A percentile compares a stretch with the other conserved stretches of the same genome.
Conservation (phyloP, 2,113 vertebrate species). For the Xiphorhynchus elegans region DNA sequence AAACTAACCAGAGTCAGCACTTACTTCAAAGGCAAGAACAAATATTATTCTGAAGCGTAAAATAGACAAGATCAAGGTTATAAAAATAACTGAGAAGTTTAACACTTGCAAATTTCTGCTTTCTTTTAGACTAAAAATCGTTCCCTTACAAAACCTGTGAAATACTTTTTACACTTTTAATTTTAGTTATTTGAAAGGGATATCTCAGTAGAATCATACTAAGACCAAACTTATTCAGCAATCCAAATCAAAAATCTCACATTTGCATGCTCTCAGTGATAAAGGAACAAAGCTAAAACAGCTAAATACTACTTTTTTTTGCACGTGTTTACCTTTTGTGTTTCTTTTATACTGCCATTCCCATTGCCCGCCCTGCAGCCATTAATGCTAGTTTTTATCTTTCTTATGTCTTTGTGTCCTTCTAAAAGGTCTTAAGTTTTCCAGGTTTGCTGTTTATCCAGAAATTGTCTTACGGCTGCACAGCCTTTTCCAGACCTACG, state of each 20-base stretch:
- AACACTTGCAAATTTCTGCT: not conserved
- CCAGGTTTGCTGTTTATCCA: not conserved
- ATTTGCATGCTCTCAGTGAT: not conserved
- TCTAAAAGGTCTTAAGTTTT: not conserved
- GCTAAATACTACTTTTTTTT: not conserved
- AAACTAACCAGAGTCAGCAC: not conserved
- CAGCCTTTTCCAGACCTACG: not conserved
- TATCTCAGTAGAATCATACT: not conserved
- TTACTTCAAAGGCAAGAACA: not conserved
- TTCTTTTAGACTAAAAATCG: not conserved
- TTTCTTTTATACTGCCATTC: not conserved
- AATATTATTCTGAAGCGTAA: not conserved
- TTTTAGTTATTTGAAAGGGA: not conserved
- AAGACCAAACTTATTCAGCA: not conserved
- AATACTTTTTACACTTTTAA: not conserved
- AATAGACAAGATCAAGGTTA: not conserved
- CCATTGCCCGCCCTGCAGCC: not conserved
- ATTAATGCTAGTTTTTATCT: not conserved
- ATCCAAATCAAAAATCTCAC: not conserved
- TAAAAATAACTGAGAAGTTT: not conserved
- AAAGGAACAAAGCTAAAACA: not conserved
- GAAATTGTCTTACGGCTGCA: fast-evolving
- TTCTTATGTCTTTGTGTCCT: not conserved
- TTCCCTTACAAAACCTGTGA: not conserved
- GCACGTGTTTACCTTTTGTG: not conserved